These are phyloP conservation scores for Hycleus cichorii DNA, from an alignment of 1,140 invertebrate species.

Conservation along the genomic window DNA sequence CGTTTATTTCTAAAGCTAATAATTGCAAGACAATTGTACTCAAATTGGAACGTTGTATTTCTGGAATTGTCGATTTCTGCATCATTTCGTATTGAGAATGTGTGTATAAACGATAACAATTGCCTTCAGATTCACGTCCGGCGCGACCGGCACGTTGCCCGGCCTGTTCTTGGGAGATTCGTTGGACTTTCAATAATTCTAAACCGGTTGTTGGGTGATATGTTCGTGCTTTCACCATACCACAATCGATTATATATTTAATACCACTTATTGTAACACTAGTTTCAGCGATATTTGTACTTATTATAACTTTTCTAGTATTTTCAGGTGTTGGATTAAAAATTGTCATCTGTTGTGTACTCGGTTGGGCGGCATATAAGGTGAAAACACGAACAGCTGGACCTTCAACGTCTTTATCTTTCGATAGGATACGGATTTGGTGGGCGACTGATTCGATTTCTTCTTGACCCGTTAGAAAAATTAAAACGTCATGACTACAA, in stretches of 20 bases:
- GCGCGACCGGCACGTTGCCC: slow-evolving; percentile 88
- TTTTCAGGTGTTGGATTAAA: slow-evolving; percentile 60
- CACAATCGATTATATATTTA: slow-evolving; percentile 89
- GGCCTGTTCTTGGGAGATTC: slow-evolving; percentile 85
- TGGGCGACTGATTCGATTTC: slow-evolving; percentile 88
- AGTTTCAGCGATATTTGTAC: slow-evolving; percentile 98
- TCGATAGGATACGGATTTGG: slow-evolving; percentile 67
- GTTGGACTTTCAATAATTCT: slow-evolving; percentile 74
- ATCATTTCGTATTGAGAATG: slow-evolving; percentile 58
- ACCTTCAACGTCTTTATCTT: slow-evolving; percentile 50
- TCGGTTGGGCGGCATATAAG: slow-evolving; percentile 75
- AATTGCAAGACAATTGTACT: slow-evolving; percentile 56
- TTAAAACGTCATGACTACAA: slow-evolving; percentile 77
- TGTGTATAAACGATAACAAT: slow-evolving; percentile 79
- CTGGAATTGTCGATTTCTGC: slow-evolving; percentile 66
- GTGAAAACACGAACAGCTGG: slow-evolving; percentile 64
- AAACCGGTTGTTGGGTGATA: slow-evolving; percentile 77
- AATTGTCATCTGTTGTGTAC: slow-evolving; percentile 68
- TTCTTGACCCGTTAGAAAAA: slow-evolving; percentile 98
- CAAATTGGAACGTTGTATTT: slow-evolving; percentile 64
- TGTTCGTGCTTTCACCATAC: slow-evolving; percentile 82
- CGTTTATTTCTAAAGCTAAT: slow-evolving; percentile 74
- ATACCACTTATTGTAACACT: slow-evolving; percentile 94
- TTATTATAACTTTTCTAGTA: slow-evolving; percentile 81
- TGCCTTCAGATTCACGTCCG: slow-evolving; percentile 75